Conservation (phyloP, 2,888 invertebrate genomes). For the Parnassius glacialis region DNA sequence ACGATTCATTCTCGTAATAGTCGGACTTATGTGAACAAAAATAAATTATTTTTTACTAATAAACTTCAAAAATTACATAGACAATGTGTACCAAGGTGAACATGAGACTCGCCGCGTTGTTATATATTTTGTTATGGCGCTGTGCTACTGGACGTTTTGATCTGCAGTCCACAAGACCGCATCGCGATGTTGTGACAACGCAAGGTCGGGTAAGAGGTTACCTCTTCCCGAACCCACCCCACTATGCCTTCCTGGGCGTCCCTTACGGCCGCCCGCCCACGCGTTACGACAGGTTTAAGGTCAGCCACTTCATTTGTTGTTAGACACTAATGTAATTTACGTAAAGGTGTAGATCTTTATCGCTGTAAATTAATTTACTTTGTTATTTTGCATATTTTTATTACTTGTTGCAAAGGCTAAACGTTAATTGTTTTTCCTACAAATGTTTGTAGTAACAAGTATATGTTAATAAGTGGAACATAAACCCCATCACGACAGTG, state of each 20-base stretch:
- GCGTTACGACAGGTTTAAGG: slow-evolving; percentile 58
- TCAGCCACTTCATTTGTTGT: slow-evolving; percentile 49
- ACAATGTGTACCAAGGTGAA: slow-evolving; percentile 10
- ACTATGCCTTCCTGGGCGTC: slow-evolving; percentile 66
- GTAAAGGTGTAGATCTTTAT: slow-evolving; percentile 41
- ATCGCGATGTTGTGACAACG: slow-evolving; percentile 54
- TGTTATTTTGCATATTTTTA: neutral
- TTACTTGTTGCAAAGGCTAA: too few relatives aligned
- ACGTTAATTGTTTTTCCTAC: too few relatives aligned
- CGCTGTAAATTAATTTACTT: slow-evolving; percentile 28
- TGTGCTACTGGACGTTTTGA: slow-evolving; percentile 27
- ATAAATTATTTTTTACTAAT: neutral
- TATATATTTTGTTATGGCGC: slow-evolving; percentile 27
- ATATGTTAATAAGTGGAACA: too few relatives aligned
- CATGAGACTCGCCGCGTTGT: slow-evolving; percentile 23
- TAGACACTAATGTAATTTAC: slow-evolving; percentile 43
- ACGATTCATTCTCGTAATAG: slow-evolving; percentile 14
- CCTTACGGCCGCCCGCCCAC: slow-evolving; percentile 64
- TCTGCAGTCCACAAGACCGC: slow-evolving; percentile 32
- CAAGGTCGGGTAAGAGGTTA: slow-evolving; percentile 66
- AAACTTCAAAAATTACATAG: neutral
- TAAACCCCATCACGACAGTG: too few relatives aligned
- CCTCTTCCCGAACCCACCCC: slow-evolving; percentile 47
- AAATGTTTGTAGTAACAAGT: too few relatives aligned
- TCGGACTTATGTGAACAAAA: slow-evolving; percentile 7